Evolutionary conservation across 2,113 vertebrate species (phyloP).

Genomic region (Otocyon megalotis): DNA sequence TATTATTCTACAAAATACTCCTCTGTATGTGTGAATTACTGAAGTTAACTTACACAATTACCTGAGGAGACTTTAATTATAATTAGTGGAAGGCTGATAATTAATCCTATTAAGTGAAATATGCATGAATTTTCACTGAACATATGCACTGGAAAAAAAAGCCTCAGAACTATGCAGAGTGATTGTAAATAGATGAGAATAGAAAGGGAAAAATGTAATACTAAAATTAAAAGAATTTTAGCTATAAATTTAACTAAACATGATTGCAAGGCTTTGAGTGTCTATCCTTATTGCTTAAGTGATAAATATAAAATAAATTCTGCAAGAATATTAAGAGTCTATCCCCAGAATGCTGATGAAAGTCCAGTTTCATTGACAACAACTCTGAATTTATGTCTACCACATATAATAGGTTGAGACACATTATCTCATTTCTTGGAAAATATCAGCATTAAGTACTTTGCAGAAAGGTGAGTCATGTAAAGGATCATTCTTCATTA

Average conservation of each 20-base stretch:
- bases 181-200: slow-evolving; percentile 18
- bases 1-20: slow-evolving; percentile 56
- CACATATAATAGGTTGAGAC: not conserved
- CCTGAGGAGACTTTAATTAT: slow-evolving; percentile 74
- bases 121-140: slow-evolving; percentile 59
- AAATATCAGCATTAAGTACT: not conserved
- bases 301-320: slow-evolving; percentile 71
- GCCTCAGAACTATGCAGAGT: not conserved
- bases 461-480: not conserved
- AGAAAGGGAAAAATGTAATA: not conserved
- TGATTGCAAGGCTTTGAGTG: slow-evolving; percentile 61
- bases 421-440: not conserved
- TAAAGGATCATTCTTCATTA: slow-evolving; percentile 11
- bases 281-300: slow-evolving; percentile 55
- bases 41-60: slow-evolving; percentile 74
- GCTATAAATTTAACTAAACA: slow-evolving; percentile 24
- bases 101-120: slow-evolving; percentile 76
- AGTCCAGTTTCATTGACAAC: not conserved
- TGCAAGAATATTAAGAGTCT: slow-evolving; percentile 54
- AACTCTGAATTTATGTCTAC: slow-evolving; percentile 25
- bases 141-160: slow-evolving; percentile 40
- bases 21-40: slow-evolving; percentile 63
- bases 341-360: not conserved
- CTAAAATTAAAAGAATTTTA: slow-evolving; percentile 18
- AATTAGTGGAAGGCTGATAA: slow-evolving; percentile 78